A percentile compares a stretch with the other conserved stretches of the same genome.
Evolutionary conservation across 2,888 invertebrate genomes (phyloP).

Genomic region (Laspeyria flexula): DNA sequence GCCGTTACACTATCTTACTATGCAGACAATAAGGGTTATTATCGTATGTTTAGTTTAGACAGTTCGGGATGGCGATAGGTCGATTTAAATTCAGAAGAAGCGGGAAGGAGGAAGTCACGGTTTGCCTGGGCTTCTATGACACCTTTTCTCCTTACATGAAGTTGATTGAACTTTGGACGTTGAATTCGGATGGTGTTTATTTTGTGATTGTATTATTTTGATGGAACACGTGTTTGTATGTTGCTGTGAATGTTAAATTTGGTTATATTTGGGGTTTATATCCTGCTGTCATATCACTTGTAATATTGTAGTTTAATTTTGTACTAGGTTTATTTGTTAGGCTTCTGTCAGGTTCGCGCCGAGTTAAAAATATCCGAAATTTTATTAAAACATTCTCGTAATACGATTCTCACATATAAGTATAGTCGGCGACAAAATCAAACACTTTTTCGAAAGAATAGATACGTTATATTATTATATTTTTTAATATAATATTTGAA

Average conservation of each 20-base stretch:
- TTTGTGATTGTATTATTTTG: slow-evolving; percentile 50
- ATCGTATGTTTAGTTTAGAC: slow-evolving; percentile 50
- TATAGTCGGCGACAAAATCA: too few relatives aligned
- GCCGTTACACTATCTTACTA: slow-evolving; percentile 57
- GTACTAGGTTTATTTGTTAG: too few relatives aligned
- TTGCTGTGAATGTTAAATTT: slow-evolving; percentile 26
- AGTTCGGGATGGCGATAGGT: slow-evolving; percentile 74
- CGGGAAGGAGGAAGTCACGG: slow-evolving; percentile 85
- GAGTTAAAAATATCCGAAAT: too few relatives aligned
- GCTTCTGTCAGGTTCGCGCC: too few relatives aligned
- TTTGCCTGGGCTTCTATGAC: slow-evolving; percentile 74
- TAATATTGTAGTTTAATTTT: too few relatives aligned
- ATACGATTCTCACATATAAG: too few relatives aligned
- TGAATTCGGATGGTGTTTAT: slow-evolving; percentile 56
- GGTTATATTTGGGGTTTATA: neutral
- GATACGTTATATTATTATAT: too few relatives aligned
- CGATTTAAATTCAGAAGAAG: slow-evolving; percentile 85
- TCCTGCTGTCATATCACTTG: neutral
- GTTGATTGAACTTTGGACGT: slow-evolving; percentile 74
- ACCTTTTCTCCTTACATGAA: slow-evolving; percentile 83
- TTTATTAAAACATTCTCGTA: too few relatives aligned
- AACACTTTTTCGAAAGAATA: too few relatives aligned
- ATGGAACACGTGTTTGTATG: slow-evolving; percentile 36
- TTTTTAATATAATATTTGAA: too few relatives aligned
- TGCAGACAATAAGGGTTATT: slow-evolving; percentile 55